Evolutionary conservation across 2,888 invertebrate genomes (phyloP), one percentile per base, ranked within the genome.

Genomic region (Magallana nippona): DNA sequence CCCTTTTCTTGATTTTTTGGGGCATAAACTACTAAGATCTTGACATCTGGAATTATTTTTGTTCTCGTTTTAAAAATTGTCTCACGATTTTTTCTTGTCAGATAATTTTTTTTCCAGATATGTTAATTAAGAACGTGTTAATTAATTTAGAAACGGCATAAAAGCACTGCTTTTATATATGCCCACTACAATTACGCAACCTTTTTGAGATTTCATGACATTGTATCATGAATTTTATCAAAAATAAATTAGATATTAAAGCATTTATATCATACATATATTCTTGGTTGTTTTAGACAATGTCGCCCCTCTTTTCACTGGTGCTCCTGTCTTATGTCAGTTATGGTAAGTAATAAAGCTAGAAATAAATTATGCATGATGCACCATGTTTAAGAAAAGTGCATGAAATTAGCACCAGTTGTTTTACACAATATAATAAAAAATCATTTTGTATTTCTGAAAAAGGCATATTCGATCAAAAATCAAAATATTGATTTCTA

Each of bases 71-170:
- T 71, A 71, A 71, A 32, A 15, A 22, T 13, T 27, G 71, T 27
- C 71, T 22, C 71, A 71, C 71, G 71, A 71, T 71, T 71, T 71
- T 71, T 32, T 60, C 71, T 71, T 27, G 71, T 22, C 71, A 22
- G 5, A 32, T 32, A 71, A 71, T 32, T 71, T 71, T 44, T 27
- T 44, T 71, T 13, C 71, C 32, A 27, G 32, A 2, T 22, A 71
- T 71, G 71, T 71, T 13, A 71, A 71, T 71, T 27, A 8, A 27
- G 22, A 71, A 19, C 10, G 27, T 71, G 71, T 27, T 32, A 71
- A 71, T 27, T 71, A 22, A 19, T 62, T 19, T 19, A 62, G 3
- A 71, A 32, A 71, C 17, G 71, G 32, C 22, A 27, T 22, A 71
- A 22, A 71, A 71, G 15, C 71, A 32, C 22, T 1, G 19, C 60